These are phyloP conservation scores for Pemphredon lugubris DNA, from an alignment of 2,888 invertebrate genomes.

Conservation along the genomic window DNA sequence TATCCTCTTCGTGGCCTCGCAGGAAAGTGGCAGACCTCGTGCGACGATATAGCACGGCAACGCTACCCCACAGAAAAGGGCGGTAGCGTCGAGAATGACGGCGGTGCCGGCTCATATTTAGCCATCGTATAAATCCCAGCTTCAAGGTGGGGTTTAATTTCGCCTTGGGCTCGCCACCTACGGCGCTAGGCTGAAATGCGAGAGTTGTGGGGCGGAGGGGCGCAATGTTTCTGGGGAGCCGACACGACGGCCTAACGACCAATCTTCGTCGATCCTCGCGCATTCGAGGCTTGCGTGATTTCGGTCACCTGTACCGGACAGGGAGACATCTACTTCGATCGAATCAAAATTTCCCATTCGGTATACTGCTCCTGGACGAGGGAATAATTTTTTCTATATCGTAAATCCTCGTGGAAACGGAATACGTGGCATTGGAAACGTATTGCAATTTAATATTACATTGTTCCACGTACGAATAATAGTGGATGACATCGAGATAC, in stretches of 20 bases:
- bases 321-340: no score
- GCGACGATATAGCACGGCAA: conserved; percentile 14
- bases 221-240: conserved; percentile 16
- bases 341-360: no score
- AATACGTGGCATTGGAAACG: no score
- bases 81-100: conserved; percentile 46
- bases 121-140: conserved; percentile 65
- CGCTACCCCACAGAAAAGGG: conserved; percentile 41
- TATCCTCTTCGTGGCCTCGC: conserved; percentile 54
- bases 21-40: conserved; percentile 46
- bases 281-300: no score
- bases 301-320: no score
- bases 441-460: no score
- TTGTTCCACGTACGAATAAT: no score
- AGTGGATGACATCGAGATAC: no score
- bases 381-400: no score
- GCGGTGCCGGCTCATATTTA: conserved; percentile 65
- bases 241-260: conserved; percentile 39
- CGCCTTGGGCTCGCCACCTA: conserved; percentile 31
- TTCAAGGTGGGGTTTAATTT: conserved; percentile 60
- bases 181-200: conserved; percentile 23
- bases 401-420: no score
- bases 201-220: conserved; percentile 7
- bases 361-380: no score
- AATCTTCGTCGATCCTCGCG: conserved; percentile 6